Evolutionary conservation across 2,113 vertebrate species (phyloP), one percentile per base, ranked within the genome.

Genomic region (Mugil cephalus): DNA sequence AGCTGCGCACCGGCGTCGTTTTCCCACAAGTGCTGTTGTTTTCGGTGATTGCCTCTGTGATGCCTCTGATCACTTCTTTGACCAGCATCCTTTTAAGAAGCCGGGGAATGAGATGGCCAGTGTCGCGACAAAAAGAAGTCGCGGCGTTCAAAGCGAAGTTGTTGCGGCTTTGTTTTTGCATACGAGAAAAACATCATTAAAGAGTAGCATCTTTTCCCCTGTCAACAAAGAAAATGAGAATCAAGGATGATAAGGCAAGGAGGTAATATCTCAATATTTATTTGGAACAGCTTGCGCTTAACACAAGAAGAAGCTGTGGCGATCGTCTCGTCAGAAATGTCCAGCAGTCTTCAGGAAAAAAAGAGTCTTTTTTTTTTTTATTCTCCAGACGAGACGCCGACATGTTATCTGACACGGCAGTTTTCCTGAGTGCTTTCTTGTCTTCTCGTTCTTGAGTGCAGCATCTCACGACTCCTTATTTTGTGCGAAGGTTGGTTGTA

Each of bases 261-360:
- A 63, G 51, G 59, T 64, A 6, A 67, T 42, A 10, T 8, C 52
- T 14, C 71, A 21, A 60, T 14, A 53, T n/a, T 56, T 61, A 39
- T 21, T 59, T 67, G 1, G n/a, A 11, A 67, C 11, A 14, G 8
- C 1, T 67, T 85, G 36, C 51, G 7, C 21, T 74, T 45, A 15
- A 76, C 30, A 65, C 58, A 81, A 59, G 30, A 71, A 55, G 36
- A 10, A 15, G 12, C 35, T 54, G 4, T 50, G 18, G 13, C 40
- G 42, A 46, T 72, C 43, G n/a, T 83, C 60, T 81, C 83, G 1
- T 50, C 30, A 10, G 65, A 65, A 50, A 64, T 70, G 36, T 4
- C 61, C 50, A 70, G 14, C 38, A 9, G n/a, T 65, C 30, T 43
- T 58, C 60, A 19, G 38, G n/a, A 46, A 72, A 69, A 50, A 39